phyloP scores from a whole-genome alignment of 2,113 vertebrate species.

The Stigmatopora argus region DNA sequence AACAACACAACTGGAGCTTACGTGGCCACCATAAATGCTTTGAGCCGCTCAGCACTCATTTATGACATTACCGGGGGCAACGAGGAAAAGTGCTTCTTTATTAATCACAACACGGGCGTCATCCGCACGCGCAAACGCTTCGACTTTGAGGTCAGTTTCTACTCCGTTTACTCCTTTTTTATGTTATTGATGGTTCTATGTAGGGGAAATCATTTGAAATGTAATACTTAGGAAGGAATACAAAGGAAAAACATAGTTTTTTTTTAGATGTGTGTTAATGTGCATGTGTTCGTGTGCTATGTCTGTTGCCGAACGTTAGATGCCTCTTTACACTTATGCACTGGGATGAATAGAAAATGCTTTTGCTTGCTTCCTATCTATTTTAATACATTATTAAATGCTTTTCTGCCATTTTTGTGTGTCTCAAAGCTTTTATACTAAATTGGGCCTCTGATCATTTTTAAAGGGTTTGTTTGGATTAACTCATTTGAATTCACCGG shows the following conservation, averaged over 20 bases:
- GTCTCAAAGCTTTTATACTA: too few relatives aligned
- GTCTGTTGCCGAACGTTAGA: too few relatives aligned
- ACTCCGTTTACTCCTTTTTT: not conserved
- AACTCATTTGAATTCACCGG: too few relatives aligned
- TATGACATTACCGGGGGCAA: constrained; percentile 87
- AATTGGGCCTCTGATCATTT: too few relatives aligned
- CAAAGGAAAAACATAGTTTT: not conserved
- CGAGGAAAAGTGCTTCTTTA: constrained; percentile 73
- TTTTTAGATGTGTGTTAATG: too few relatives aligned
- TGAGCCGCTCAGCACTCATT: constrained; percentile 82
- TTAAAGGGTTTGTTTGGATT: too few relatives aligned
- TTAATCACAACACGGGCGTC: constrained; percentile 90
- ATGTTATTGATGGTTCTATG: not conserved
- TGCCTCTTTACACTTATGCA: too few relatives aligned
- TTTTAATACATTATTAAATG: too few relatives aligned
- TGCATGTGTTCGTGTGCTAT: too few relatives aligned
- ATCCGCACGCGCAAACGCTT: constrained; percentile 80
- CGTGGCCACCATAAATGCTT: constrained; percentile 79
- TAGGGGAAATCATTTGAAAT: not conserved
- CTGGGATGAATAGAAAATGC: too few relatives aligned
- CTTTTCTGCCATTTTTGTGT: too few relatives aligned
- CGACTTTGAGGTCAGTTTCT: constrained; percentile 77
- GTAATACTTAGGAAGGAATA: not conserved
- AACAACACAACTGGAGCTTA: constrained; percentile 81
- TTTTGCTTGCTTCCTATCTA: too few relatives aligned